Evolutionary conservation across 2,113 vertebrate genomes (phyloP).

Genomic region (Phrynosoma platyrhinos): DNA sequence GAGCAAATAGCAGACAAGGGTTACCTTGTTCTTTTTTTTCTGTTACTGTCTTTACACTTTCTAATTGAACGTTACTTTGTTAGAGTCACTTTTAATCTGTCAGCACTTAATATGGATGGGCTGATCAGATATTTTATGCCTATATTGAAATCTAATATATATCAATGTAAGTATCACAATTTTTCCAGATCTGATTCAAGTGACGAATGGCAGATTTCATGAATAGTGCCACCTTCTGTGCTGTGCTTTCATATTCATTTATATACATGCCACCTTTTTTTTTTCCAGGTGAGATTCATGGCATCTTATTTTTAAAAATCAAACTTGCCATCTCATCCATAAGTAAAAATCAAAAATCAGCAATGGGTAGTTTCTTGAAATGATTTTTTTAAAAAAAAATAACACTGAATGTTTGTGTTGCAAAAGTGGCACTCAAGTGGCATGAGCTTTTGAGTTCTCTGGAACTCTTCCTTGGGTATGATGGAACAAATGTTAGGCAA

Average conservation of each 20-base stretch:
- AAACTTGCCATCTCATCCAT: too few species aligned
- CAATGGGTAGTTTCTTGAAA: too few species aligned
- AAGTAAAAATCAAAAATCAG: too few species aligned
- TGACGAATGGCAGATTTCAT: background rate
- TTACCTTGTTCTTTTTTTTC: conserved; percentile 28
- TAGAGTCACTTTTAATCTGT: conserved; percentile 43
- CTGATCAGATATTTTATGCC: conserved; percentile 45
- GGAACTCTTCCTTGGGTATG: too few species aligned
- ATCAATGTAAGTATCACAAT: conserved; percentile 32
- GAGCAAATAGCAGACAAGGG: conserved; percentile 57
- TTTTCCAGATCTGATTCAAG: conserved; percentile 1
- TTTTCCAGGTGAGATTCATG: background rate
- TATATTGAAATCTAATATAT: conserved; percentile 47
- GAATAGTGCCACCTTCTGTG: conserved; percentile 22
- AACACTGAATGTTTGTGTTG: too few species aligned
- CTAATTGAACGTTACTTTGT: conserved; percentile 31
- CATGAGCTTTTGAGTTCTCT: too few species aligned
- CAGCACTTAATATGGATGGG: conserved; percentile 17
- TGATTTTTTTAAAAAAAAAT: too few species aligned
- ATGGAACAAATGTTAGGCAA: too few species aligned
- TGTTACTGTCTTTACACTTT: background rate
- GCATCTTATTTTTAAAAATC: background rate
- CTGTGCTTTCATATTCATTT: background rate
- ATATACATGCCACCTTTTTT: background rate
- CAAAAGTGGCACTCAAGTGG: too few species aligned